phyloP scores from a whole-genome alignment of 2,113 vertebrate genomes.

The Shinisaurus crocodilurus region DNA sequence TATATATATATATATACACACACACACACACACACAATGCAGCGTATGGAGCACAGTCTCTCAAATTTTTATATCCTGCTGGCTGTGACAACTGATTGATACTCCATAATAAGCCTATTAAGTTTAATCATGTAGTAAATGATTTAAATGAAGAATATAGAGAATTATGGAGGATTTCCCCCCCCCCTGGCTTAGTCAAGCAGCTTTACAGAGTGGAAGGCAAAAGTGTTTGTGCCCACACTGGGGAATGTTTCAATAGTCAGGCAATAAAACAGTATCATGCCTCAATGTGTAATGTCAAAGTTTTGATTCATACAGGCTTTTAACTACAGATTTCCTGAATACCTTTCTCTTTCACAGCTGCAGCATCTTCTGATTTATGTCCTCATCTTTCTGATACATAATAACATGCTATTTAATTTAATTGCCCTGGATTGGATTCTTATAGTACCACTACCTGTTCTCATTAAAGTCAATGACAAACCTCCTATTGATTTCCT shows the following conservation, averaged over 20 bases:
- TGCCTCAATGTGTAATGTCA: not conserved
- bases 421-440: slow-evolving; percentile 3
- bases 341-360: not conserved
- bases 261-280: not conserved
- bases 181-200: not conserved
- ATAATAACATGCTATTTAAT: slow-evolving; percentile 7
- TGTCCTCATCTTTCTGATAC: slow-evolving; percentile 4
- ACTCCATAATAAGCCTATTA: slow-evolving; percentile 1
- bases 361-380: not conserved
- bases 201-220: not conserved
- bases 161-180: not conserved
- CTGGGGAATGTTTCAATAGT: not conserved
- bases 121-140: slow-evolving; percentile 2
- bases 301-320: not conserved
- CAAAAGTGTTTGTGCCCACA: not conserved
- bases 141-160: slow-evolving; percentile 21
- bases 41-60: not conserved
- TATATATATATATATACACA: not conserved
- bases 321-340: not conserved
- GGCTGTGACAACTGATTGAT: not conserved
- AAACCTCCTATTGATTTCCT: slow-evolving; percentile 13
- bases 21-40: not conserved
- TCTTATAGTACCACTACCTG: not conserved
- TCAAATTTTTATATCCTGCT: slow-evolving; percentile 6
- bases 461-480: slow-evolving; percentile 8